These are phyloP conservation scores for Heliconius charithonia DNA, from an alignment of 2,888 invertebrate species.

Conservation along the genomic window DNA sequence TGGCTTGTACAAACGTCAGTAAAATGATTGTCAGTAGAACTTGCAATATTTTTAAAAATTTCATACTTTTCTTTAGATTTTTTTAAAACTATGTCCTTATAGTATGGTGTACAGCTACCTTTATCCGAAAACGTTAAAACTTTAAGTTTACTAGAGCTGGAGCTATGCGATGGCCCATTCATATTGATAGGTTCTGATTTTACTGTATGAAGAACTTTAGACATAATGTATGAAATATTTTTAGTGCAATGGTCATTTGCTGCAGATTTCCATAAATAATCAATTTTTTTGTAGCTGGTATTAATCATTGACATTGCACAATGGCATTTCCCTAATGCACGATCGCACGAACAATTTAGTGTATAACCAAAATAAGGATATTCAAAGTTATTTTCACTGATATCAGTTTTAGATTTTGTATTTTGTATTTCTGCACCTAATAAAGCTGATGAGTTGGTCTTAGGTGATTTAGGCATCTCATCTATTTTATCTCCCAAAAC, in stretches of 20 bases:
- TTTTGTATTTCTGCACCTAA: not conserved
- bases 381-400: not conserved
- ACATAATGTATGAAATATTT: conserved; percentile 64
- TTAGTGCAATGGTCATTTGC: conserved; percentile 49
- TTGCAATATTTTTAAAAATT: conserved; percentile 49
- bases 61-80: conserved; percentile 50
- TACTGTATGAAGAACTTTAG: conserved; percentile 48
- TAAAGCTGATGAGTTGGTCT: not conserved
- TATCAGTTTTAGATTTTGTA: not conserved
- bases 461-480: not conserved
- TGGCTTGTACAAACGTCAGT: conserved; percentile 42
- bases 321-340: conserved; percentile 57
- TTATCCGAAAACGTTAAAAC: conserved; percentile 25
- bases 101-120: conserved; percentile 28
- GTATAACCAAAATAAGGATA: conserved; percentile 65
- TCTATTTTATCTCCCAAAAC: conserved; percentile 13
- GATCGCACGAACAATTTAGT: conserved; percentile 64
- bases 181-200: conserved; percentile 40
- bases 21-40: conserved; percentile 53
- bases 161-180: not conserved
- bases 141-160: not conserved
- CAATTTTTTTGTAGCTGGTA: conserved; percentile 54
- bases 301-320: conserved; percentile 62
- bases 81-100: conserved; percentile 56
- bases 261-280: conserved; percentile 58